Conservation (phyloP, 2,888 invertebrate genomes). For the Eupithecia vulgata region DNA sequence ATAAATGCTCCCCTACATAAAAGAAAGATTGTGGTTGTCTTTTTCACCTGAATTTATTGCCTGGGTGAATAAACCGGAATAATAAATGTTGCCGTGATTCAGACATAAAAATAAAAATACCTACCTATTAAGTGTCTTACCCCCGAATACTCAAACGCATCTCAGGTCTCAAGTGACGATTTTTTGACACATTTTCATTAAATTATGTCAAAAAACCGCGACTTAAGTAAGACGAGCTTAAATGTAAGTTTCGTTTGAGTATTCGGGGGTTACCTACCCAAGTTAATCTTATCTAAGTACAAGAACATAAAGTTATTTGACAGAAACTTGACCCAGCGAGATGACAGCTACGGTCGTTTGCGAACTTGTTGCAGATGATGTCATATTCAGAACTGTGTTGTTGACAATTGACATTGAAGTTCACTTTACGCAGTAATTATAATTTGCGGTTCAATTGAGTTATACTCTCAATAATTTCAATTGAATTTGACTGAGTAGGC, state of each 20-base stretch:
- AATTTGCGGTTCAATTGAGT: slow-evolving; percentile 31
- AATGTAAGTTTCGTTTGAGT: no score
- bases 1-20: not conserved
- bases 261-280: no score
- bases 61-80: not conserved
- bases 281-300: slow-evolving; percentile 17
- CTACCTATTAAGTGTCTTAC: not conserved
- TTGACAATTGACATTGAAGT: slow-evolving; percentile 32
- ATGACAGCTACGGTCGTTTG: slow-evolving; percentile 18
- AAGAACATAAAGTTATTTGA: slow-evolving; percentile 13
- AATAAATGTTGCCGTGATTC: not conserved
- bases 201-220: no score
- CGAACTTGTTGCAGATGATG: slow-evolving; percentile 32
- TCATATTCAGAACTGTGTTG: slow-evolving; percentile 29
- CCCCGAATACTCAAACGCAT: no score
- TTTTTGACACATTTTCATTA: no score
- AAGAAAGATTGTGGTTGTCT: not conserved
- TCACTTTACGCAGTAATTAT: slow-evolving; percentile 30
- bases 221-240: no score
- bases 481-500: slow-evolving; percentile 22
- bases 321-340: slow-evolving; percentile 23
- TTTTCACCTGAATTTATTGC: not conserved
- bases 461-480: slow-evolving; percentile 25
- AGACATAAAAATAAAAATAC: not conserved
- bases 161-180: no score